Conservation (phyloP, 2,113 vertebrate species). For the Cebus imitator region DNA sequence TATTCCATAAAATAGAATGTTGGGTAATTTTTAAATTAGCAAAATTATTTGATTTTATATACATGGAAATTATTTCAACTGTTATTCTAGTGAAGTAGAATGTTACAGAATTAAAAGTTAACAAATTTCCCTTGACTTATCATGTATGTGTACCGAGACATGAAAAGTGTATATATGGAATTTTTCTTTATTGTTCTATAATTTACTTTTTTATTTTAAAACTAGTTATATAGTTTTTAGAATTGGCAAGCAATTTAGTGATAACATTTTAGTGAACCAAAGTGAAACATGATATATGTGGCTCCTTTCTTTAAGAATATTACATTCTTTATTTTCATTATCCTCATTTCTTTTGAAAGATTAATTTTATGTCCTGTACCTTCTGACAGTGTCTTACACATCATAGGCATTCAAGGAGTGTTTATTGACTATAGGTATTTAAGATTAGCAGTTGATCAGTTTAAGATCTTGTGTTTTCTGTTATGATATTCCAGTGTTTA, state of each 20-base stretch:
- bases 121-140: background rate
- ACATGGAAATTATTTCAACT: background rate
- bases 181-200: background rate
- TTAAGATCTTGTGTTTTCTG: background rate
- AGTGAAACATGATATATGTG: background rate
- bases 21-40: slow-evolving; percentile 10
- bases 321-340: background rate
- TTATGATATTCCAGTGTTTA: background rate
- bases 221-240: background rate
- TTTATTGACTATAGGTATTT: background rate
- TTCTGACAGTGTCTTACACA: background rate
- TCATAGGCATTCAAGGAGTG: background rate
- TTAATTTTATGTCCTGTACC: background rate
- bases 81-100: slow-evolving; percentile 1
- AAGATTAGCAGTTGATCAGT: background rate
- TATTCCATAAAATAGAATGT: background rate
- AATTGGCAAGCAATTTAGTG: slow-evolving; percentile 4
- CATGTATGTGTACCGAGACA: background rate
- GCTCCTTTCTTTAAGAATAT: background rate
- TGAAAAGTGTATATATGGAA: background rate
- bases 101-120: slow-evolving; percentile 18
- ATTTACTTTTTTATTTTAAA: slow-evolving; percentile 31
- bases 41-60: background rate
- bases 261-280: background rate
- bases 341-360: background rate